These are phyloP conservation scores for Agonopterix arenella DNA, from an alignment of 2,888 invertebrate species.

Conservation along the genomic window DNA sequence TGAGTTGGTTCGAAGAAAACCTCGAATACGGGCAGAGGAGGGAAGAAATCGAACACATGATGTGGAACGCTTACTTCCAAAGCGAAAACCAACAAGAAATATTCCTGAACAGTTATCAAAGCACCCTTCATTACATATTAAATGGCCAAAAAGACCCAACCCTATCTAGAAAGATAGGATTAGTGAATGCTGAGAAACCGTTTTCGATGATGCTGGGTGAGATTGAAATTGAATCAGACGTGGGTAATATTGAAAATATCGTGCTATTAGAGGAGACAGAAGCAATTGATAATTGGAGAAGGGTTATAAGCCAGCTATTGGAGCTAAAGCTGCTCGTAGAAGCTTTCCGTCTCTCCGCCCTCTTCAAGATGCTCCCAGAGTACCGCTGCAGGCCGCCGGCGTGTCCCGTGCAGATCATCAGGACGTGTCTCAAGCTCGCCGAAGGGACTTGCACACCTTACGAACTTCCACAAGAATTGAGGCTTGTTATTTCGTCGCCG, in stretches of 20 bases:
- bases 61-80: constrained; percentile 65
- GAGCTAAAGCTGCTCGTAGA: constrained; percentile 76
- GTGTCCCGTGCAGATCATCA: constrained; percentile 74
- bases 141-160: constrained; percentile 53
- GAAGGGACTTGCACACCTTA: constrained; percentile 79
- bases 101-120: constrained; percentile 48
- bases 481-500: constrained; percentile 70
- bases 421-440: constrained; percentile 79
- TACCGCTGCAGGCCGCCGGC: constrained; percentile 47
- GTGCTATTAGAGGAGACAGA: constrained; percentile 53
- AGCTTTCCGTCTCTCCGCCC: constrained; percentile 76
- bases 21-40: constrained; percentile 51
- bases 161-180: constrained; percentile 42
- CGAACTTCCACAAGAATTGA: constrained; percentile 80
- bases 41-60: constrained; percentile 61
- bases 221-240: constrained; percentile 63
- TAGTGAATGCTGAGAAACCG: constrained; percentile 42
- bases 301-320: constrained; percentile 71
- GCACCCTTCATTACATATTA: constrained; percentile 51
- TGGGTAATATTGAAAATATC: constrained; percentile 57
- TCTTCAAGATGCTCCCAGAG: constrained; percentile 69
- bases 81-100: constrained; percentile 36
- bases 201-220: constrained; percentile 56
- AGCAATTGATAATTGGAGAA: constrained; percentile 57
- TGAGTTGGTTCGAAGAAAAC: constrained; percentile 66